These are phyloP conservation scores for Liposcelis brunnea DNA, from an alignment of 2,888 invertebrate genomes.

Conservation along the genomic window DNA sequence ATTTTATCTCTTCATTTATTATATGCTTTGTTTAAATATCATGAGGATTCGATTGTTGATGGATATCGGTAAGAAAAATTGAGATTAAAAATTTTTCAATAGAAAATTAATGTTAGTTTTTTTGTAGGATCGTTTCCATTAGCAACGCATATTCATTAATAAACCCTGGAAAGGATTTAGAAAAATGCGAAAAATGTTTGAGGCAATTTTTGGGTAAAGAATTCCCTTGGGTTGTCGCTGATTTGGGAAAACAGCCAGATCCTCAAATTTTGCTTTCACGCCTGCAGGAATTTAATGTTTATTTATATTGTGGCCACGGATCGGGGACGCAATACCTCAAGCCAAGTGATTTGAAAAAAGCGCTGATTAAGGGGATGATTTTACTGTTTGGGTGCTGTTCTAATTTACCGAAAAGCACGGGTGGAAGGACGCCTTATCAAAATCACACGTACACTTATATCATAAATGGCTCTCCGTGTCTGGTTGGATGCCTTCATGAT, in stretches of 20 bases:
- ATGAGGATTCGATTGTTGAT: background rate
- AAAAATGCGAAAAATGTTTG: background rate
- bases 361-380: background rate
- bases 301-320: conserved; percentile 2
- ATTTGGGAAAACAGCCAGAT: background rate
- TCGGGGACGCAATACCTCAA: background rate
- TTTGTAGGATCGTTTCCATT: background rate
- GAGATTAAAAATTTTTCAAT: background rate
- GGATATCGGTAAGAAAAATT: conserved; percentile 1
- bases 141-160: background rate
- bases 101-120: background rate
- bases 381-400: conserved; percentile 2
- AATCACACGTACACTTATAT: conserved; percentile 1
- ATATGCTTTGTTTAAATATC: conserved; percentile 3
- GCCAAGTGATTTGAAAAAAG: background rate
- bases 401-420: background rate
- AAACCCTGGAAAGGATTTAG: background rate
- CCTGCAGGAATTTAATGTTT: background rate
- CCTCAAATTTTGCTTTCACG: background rate
- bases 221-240: background rate
- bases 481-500: background rate
- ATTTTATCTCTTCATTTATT: background rate
- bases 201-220: background rate
- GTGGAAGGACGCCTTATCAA: conserved; percentile 3
- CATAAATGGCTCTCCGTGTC: background rate